Base-by-base conservation (phyloP, 1,140 invertebrate species). In the Plectrocnemia conspersa region DNA sequence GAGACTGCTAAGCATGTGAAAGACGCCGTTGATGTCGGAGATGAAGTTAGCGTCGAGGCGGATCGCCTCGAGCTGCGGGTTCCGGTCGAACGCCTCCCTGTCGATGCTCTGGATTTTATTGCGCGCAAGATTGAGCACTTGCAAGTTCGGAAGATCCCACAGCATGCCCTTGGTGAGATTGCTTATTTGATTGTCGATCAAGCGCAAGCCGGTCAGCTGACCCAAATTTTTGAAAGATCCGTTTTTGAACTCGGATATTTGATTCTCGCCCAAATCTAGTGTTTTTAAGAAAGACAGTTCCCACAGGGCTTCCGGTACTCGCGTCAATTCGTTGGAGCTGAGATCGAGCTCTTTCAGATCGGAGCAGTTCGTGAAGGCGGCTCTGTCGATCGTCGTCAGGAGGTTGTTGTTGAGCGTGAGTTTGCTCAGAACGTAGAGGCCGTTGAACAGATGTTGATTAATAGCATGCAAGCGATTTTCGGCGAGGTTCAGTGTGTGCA, bases 311-410 rank as follows among this genome's bases (percentile, higher is more conserved):
- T 85, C 82, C 2, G 93, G 93, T 25, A 97, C 83, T 40, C 82
- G 76, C 41, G 80, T 76, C 41, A 96, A 70, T 58, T 85, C 81
- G 73, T 97, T 97, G 13, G 87, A 85, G 65, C 89, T 88, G 18
- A 96, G 74, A 74, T 93, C 89, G 2, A 97, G 73, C 64, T 93
- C 90, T 70, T 90, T 90, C n/a, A 95, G 73, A 62, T 88, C 88
- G 3, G 89, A 91, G 65, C 89, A 89, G 71, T 93, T 97, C 70
- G 83, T 84, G 65, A 94, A 94, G n/a, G 92, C 85, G 61, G 87
- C 82, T 9, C 80, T 74, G 67, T 92, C 87, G 53, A 94, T 80
- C 56, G 76, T 82, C n/a, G 83, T 81, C 11, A 95, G 82, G 48
- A 84, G 73, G 74, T 94, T 94, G 58, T 88, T 87, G 64, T 91